Evolutionary conservation across 2,888 invertebrate species (phyloP), one percentile per base, ranked within the genome.

Genomic region (Sphaerophoria taeniata): DNA sequence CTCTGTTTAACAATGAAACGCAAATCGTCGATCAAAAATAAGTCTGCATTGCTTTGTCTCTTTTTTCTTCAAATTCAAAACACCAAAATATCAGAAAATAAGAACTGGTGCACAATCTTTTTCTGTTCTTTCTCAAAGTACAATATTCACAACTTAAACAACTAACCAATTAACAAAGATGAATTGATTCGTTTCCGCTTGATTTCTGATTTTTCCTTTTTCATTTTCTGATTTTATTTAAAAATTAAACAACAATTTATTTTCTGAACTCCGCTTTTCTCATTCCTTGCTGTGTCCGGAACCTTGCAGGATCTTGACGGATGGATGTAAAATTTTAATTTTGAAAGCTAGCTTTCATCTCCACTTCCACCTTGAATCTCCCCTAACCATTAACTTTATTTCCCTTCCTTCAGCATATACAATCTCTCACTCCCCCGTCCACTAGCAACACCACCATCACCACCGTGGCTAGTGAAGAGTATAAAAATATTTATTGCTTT

Each of bases 401-500:
- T 34, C n/a, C 7, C 39, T 24, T 6, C 12, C 24, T 6, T 6
- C 24, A 4, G 9, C 36, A 24, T 24, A 24, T 24, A 33, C 9
- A 9, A 43, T 16, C 16, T 34, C 34, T 14, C 3, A 4, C 33
- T 6, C 47, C 14, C 16, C 6, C n/a, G 24, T 2, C 24, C 24
- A 24, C 24, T 2, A 24, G 24, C 24, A 24, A 1, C 24, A 24
- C 1, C 24, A 24, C 24, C 1, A 24, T 2, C 24, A 2, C 24
- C 24, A 2, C 24, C 24, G 24, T 24, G 24, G 24, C 24, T 24
- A 24, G 24, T 49, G 6, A 43, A 36, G 49, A 34, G 36, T 5
- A 65, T 49, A 65, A 49, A 65, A 65, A 49, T 65, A 65, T 65
- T 65, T 65, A 65, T 65, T 55, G 55, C 39, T 61, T 65, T 45